phyloP scores from a whole-genome alignment of 2,888 invertebrate genomes.

The Nephrotoma guestfalica region DNA sequence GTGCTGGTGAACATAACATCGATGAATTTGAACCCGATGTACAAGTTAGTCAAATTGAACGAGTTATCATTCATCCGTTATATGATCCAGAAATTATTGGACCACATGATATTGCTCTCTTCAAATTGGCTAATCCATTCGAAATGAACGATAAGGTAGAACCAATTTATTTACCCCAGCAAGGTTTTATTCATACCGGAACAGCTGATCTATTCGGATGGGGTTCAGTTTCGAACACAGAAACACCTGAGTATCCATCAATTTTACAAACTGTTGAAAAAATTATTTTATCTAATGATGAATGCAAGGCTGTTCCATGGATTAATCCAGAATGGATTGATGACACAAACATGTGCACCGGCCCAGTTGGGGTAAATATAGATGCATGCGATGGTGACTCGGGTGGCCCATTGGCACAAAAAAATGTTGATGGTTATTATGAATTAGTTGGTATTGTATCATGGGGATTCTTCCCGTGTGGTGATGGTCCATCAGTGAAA shows the following conservation, averaged over 20 bases:
- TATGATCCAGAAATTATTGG: neutral
- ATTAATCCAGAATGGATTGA: neutral
- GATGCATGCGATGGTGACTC: conserved; percentile 1
- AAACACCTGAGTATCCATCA: neutral
- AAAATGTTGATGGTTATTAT: neutral
- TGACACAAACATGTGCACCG: neutral
- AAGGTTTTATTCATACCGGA: neutral
- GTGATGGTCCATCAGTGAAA: neutral
- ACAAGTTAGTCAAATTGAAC: neutral
- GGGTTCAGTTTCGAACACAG: neutral
- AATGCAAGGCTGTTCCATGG: neutral
- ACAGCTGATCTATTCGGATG: neutral
- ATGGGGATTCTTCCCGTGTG: neutral
- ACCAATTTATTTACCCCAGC: neutral
- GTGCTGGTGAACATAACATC: neutral
- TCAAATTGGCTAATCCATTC: neutral
- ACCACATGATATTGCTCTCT: neutral
- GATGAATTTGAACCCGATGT: neutral
- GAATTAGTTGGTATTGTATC: neutral
- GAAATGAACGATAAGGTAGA: neutral
- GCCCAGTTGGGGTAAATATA: neutral
- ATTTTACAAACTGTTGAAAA: neutral
- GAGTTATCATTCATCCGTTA: neutral
- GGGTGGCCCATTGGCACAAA: neutral
- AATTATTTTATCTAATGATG: neutral